Evolutionary conservation across 2,888 invertebrate species (phyloP), one percentile per base, ranked within the genome.

Genomic region (Pyrrhia umbra): DNA sequence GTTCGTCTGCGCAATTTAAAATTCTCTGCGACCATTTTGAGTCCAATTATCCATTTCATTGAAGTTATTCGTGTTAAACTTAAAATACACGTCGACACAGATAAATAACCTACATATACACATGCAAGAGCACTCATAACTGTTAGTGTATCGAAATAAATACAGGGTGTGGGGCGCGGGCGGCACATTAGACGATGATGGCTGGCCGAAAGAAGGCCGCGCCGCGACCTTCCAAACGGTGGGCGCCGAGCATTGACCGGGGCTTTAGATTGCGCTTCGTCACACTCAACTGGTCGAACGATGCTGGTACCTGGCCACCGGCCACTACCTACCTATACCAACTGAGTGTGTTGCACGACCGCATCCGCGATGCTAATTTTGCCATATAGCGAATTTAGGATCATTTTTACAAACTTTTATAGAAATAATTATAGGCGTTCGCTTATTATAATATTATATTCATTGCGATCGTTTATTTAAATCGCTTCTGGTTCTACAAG

Each of bases 81-180:
- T 85, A 87, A 87, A 89, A 90, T 90, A 88, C 83, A 86, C 79
- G 88, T 88, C 90, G 94, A 85, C 94, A 90, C 89, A 92, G 92
- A 94, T 91, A 93, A 87, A 81, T 90, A 92, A 90, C 92, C 94
- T 90, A 93, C 93, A 91, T 93, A 82, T 84, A 83, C 82, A 88
- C 92, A 93, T 91, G 90, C 92, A 92, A 93, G 92, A 93, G 91
- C 87, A 88, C 87, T 90, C 85, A 89, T 93, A 93, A 93, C 93
- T 92, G 93, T 94, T 86, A 87, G 90, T 86, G 88, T 88, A 90
- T 91, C 85, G 90, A 86, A 89, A 90, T 92, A 93, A 93, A 91
- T 89, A 91, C 89, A 91, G 92, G 92, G 91, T 92, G 89, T 85
- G 82, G 86, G 89, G 79, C 82, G 83, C 88, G 87, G 84, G 84